phyloP scores from a whole-genome alignment of 2,797 vertebrate genomes.

The Macroramphosus scolopax region DNA sequence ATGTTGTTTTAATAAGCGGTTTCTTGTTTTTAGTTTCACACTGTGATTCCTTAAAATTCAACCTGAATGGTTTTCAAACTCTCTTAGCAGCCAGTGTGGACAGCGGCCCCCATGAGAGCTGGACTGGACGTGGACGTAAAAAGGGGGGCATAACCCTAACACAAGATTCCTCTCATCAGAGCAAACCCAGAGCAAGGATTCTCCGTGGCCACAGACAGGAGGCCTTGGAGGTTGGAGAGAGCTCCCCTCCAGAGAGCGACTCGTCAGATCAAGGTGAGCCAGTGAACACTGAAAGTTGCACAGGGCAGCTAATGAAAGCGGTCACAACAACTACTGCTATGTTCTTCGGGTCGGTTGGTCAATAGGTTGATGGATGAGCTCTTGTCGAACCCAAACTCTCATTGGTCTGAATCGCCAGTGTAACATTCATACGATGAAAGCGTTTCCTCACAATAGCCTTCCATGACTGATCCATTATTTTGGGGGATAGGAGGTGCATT shows the following conservation, averaged over 20 bases:
- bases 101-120: slow-evolving; percentile 72
- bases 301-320: neutral
- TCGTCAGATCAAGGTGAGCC: slow-evolving; percentile 76
- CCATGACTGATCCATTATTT: too few relatives aligned
- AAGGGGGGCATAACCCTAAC: slow-evolving; percentile 46
- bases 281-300: neutral
- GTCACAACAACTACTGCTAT: too few relatives aligned
- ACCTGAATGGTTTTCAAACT: slow-evolving; percentile 19
- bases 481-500: too few relatives aligned
- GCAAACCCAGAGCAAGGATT: slow-evolving; percentile 51
- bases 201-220: slow-evolving; percentile 59
- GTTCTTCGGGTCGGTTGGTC: too few relatives aligned
- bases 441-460: too few relatives aligned
- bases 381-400: too few relatives aligned
- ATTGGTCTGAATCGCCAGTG: too few relatives aligned
- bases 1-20: slow-evolving; percentile 9
- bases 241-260: slow-evolving; percentile 72
- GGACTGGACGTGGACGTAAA: slow-evolving; percentile 61
- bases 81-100: slow-evolving; percentile 75
- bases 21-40: neutral
- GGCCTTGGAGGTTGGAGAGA: slow-evolving; percentile 61
- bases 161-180: slow-evolving; percentile 52
- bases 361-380: too few relatives aligned
- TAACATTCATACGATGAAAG: too few relatives aligned
- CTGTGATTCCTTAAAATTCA: neutral